Base-by-base conservation (phyloP, 2,888 invertebrate species). In the Leptinotarsa haldemani region DNA sequence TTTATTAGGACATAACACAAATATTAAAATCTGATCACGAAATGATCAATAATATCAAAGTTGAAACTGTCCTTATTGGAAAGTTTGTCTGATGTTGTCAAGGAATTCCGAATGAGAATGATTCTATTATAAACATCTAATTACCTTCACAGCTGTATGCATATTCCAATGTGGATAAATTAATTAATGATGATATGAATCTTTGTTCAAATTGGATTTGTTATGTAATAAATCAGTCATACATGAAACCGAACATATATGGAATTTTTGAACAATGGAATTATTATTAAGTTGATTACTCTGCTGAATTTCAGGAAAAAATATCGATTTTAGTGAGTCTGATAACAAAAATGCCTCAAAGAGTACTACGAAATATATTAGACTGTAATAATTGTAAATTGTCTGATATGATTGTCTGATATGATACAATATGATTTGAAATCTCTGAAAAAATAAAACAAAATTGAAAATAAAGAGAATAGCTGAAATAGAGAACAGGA, bases 141-240 rank as follows among this genome's bases (percentile, higher is more conserved):
- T 56, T 56, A 56, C 9, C 22, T 56, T 56, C 56, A 25, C 20
- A 15, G n/a, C 13, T 20, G 0, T 3, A 30, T 30, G 25, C 7
- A 25, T 16, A 3, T 40, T 61, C n/a, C 15, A 16, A 30, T 40
- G 30, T 9, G 4, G 30, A 61, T 61, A 0, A 40, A 18, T 30
- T 25, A 40, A 61, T n/a, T 18, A 61, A n/a, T 61, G 22, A 22
- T 58, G 58, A 58, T 58, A 22, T 16, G 58, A 58, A 20, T 20
- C 22, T 5, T 15, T 12, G 20, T 58, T 22, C 22, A 18, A 52
- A 40, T 40, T 18, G 13, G 18, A 18, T 18, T 18, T 52, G 15
- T 61, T 40, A n/a, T 40, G 40, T 30, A 61, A 61, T 40, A 15
- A 61, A 30, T 40, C 30, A 61, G 2, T 61, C n/a, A 61, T 40